Percentiles rank a stretch among this genome's conserved stretches.
These are phyloP conservation scores for Planiliza haematocheilus DNA, from an alignment of 2,113 vertebrate genomes.

Conservation along the genomic window DNA sequence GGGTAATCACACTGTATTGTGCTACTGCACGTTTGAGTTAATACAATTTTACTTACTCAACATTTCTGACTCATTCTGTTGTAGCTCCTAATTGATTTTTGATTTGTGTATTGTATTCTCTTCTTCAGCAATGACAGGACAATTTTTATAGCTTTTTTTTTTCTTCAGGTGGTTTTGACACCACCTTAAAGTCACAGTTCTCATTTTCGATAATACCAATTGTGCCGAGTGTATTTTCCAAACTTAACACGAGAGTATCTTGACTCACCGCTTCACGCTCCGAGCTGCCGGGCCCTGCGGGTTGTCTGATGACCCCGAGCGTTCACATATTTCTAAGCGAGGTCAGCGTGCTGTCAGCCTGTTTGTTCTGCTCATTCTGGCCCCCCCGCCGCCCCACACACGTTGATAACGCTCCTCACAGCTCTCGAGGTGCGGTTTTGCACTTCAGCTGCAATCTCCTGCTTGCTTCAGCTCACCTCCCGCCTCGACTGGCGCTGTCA, in stretches of 20 bases:
- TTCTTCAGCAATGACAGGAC: no score
- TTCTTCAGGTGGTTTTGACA: no score
- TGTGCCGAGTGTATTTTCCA: no score
- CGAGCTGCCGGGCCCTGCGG: slow-evolving; percentile 1
- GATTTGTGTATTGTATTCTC: no score
- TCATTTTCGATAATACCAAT: no score
- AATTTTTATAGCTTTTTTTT: no score
- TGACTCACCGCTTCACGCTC: neutral
- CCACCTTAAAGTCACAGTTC: no score
- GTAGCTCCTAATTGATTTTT: no score
- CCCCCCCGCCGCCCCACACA: neutral
- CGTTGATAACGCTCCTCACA: slow-evolving; percentile 52
- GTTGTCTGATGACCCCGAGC: slow-evolving; percentile 5
- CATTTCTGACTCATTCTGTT: no score
- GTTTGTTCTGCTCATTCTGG: slow-evolving; percentile 14
- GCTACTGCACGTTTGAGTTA: no score
- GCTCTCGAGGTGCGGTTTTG: slow-evolving; percentile 49
- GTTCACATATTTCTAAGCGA: slow-evolving; percentile 22
- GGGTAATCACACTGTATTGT: no score
- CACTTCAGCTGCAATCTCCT: slow-evolving; percentile 63
- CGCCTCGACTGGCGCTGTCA: slow-evolving; percentile 63
- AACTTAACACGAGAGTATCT: neutral
- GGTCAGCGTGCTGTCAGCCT: slow-evolving; percentile 27
- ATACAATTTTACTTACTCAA: no score
- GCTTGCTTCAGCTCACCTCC: slow-evolving; percentile 48